These are phyloP conservation scores for Nyctalus aviator DNA, from an alignment of 2,797 vertebrate genomes.

Conservation along the genomic window DNA sequence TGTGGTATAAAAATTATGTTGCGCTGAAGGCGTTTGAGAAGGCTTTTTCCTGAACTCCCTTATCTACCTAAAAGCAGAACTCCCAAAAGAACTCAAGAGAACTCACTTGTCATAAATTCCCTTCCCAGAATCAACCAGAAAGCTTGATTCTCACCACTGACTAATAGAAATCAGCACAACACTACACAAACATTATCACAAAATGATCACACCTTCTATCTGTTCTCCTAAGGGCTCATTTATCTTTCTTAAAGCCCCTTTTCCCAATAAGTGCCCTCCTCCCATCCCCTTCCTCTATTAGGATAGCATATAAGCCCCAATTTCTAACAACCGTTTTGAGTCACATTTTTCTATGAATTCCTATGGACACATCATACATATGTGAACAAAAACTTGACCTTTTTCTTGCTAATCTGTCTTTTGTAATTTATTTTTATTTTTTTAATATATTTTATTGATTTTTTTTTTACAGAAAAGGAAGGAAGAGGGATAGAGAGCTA, in stretches of 20 bases:
- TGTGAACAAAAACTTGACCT: neutral
- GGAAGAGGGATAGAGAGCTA: too few relatives aligned
- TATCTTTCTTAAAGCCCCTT: neutral
- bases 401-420: neutral
- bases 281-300: neutral
- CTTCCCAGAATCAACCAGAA: neutral
- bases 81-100: neutral
- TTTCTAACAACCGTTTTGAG: neutral
- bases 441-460: too few relatives aligned
- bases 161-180: neutral
- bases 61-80: neutral
- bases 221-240: neutral
- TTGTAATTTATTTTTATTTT: neutral
- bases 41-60: neutral
- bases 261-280: neutral
- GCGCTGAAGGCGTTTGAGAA: neutral
- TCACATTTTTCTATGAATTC: neutral
- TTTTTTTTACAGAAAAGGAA: too few relatives aligned
- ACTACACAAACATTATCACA: neutral
- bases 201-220: neutral
- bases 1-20: neutral
- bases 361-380: neutral
- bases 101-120: neutral
- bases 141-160: neutral
- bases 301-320: neutral